Base-by-base conservation (phyloP, 2,888 invertebrate species). In the Dichetophora obliterata region DNA sequence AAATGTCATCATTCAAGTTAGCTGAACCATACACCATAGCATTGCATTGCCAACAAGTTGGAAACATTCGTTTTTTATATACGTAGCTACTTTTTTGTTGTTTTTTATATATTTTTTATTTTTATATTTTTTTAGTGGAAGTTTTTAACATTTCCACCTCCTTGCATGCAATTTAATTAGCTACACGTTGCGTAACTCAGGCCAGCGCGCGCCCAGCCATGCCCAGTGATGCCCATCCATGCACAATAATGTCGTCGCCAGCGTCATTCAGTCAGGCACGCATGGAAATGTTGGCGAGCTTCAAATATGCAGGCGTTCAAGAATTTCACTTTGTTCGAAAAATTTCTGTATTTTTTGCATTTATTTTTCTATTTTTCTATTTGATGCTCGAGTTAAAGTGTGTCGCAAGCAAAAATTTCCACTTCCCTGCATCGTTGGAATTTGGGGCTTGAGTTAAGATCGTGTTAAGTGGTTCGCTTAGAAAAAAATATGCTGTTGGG, bases 1-100 rank as follows among this genome's bases (percentile, higher is more conserved):
- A 72, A 72, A 72, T 72, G 72, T 72, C 72, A 72, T 61, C 72
- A 72, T 72, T 72, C 61, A 72, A 24, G 48, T 37, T 52, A 52
- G 69, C 69, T 69, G 31, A 69, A 69, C 50, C 54, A 31, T 54
- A 54, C 54, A 69, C 54, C 50, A 52, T 54, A 52, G 69, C 69
- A 69, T 69, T 69, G 69, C 69, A 69, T 43, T 43, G 19, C 69
- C 37, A 52, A 69, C 69, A 69, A 69, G 50, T 27, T 54, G 69
- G 69, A 69, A 69, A 69, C 69, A 52, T 69, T 59, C 24, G 24
- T 27, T 22, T 54, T n/a, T 22, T 22, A 22, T 52, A 69, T 69
- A 9, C 69, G 52, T 27, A 22, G 19, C 11, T 59, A 59, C 27
- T 14, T 43, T 22, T 59, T 24, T n/a, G n/a, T 59, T 24, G n/a